Base-by-base conservation (phyloP, 2,113 vertebrate genomes). In the Rafetus swinhoei region DNA sequence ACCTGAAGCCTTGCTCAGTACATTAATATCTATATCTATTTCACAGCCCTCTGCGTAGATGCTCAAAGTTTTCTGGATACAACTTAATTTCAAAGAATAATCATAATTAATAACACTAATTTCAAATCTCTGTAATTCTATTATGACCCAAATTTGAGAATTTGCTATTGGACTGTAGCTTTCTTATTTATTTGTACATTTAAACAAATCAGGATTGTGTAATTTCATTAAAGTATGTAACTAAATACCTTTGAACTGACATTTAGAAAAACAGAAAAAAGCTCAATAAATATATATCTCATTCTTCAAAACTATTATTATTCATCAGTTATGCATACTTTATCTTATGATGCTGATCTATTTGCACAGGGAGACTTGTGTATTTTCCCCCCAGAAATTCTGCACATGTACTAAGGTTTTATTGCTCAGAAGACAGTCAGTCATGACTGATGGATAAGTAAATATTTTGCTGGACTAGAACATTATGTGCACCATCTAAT, bases 391-490 rank as follows among this genome's bases (percentile, higher is more conserved):
- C 62, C 35, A 87, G 53, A 88, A 81, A 87, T 82, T 82, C 87
- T 74, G 54, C 62, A 72, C 87, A 88, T 27, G 57, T 82, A 62
- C 62, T 24, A 6, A 50, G 60, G n/a, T 79, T 89, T 83, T 76
- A 62, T 79, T 72, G 80, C 87, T 88, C 25, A 84, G 53, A 74
- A 86, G 11, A 27, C 35, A 86, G 81, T 86, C 65, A 83, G 57
- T 24, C 54, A 62, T 81, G 52, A 79, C 9, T 86, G 50, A 88
- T 88, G 52, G 25, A 13, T 77, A 81, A 55, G 79, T 59, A 39
- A 92, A 88, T 86, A 92, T 87, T 82, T 87, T 88, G 77, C 81
- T 90, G 80, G 86, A 85, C 89, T 90, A 92, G 55, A 90, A 84
- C 29, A 55, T 92, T 88, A 83, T 85, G 69, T 90, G 39, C 53